Percentiles rank a stretch among this genome's conserved stretches.
Conservation (phyloP, 2,113 vertebrate species). For the Vanacampus margaritifer region DNA sequence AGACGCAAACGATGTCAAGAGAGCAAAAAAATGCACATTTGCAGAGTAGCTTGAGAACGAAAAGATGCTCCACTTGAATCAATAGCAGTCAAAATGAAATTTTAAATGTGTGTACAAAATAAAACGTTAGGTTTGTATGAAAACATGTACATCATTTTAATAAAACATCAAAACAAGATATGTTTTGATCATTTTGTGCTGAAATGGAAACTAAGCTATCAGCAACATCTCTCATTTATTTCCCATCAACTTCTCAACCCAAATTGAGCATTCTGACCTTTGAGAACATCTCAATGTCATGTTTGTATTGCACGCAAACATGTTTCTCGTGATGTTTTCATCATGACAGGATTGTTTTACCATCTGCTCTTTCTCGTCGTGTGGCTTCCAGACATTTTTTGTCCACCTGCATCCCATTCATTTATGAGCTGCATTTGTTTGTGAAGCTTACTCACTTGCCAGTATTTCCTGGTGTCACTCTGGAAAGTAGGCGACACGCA, state of each 20-base stretch:
- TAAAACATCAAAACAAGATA: background rate
- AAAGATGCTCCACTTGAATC: slow-evolving; percentile 16
- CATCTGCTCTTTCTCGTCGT: background rate
- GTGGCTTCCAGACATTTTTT: background rate
- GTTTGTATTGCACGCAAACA: background rate
- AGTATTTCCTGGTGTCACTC: background rate
- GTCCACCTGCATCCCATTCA: background rate
- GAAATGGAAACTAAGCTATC: too few relatives aligned
- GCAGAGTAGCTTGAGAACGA: background rate
- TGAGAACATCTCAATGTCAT: background rate
- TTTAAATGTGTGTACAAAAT: background rate
- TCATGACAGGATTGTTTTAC: background rate
- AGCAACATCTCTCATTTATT: background rate
- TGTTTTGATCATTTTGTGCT: background rate
- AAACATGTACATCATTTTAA: background rate
- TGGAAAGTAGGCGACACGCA: too few relatives aligned
- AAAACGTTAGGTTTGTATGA: too few relatives aligned
- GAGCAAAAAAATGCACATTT: background rate
- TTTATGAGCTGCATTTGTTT: background rate
- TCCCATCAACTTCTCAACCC: background rate
- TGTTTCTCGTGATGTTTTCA: background rate
- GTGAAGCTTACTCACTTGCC: background rate
- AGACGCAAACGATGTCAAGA: background rate
- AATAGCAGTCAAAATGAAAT: slow-evolving; percentile 26
- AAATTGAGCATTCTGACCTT: background rate